Evolutionary conservation across 30 jellyfish, hydroid and myxozoan species (phyloP).

Genomic region (Aurelia sp.): DNA sequence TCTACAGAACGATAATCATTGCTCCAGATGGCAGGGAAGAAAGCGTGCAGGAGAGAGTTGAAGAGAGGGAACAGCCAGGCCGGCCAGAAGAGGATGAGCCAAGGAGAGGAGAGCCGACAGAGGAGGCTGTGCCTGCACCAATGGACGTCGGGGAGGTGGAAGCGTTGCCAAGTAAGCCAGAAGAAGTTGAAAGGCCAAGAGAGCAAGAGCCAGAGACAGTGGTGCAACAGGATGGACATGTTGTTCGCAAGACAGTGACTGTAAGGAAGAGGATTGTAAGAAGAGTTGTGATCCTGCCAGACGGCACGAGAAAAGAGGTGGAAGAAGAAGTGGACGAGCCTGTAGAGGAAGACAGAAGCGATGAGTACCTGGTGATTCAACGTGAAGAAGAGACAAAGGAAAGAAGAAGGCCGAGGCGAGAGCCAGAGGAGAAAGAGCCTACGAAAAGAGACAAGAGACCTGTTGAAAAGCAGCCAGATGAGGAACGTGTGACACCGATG

Average conservation of each 20-base stretch:
- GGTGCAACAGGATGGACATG: conserved; percentile 52
- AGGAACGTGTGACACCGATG: conserved; percentile 9
- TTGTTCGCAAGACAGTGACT: conserved; percentile 61
- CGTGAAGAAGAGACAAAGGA: conserved; percentile 16
- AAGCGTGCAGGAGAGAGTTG: conserved; percentile 65
- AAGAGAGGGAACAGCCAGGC: conserved; percentile 36
- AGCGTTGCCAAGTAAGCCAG: conserved; percentile 7
- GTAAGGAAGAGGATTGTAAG: conserved; percentile 69
- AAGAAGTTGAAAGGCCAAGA: background rate
- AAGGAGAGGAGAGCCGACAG: background rate
- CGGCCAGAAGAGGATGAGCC: conserved; percentile 16
- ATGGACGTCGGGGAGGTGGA: conserved; percentile 24
- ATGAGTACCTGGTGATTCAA: conserved; percentile 26
- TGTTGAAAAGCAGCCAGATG: background rate
- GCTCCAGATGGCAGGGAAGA: conserved; percentile 68
- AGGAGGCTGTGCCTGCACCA: background rate
- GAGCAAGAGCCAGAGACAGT: conserved; percentile 45
- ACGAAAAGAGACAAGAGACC: background rate
- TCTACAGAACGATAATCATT: conserved; percentile 47
- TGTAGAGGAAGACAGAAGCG: background rate
- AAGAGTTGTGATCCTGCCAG: conserved; percentile 64
- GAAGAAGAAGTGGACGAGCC: conserved; percentile 65
- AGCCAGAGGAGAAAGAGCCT: conserved; percentile 17
- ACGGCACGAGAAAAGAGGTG: conserved; percentile 73
- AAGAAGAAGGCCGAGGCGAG: background rate